Percentiles rank a stretch among this genome's conserved stretches.
phyloP scores from a whole-genome alignment of 2,888 invertebrate genomes.

The Hypena proboscidalis region DNA sequence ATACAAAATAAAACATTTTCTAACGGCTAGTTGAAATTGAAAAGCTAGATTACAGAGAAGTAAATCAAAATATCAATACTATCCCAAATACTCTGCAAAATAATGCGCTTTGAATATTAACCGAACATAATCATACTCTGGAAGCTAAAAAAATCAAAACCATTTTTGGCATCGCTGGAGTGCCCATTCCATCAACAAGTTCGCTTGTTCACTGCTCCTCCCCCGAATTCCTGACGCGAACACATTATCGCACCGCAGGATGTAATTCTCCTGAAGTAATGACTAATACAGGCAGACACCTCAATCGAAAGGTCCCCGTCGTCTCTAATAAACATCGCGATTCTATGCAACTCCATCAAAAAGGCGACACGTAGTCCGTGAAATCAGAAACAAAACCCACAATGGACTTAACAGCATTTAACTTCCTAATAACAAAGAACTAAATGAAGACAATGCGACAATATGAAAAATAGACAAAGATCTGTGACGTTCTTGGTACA shows the following conservation, averaged over 20 bases:
- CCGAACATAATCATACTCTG: background rate
- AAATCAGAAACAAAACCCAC: constrained; percentile 71
- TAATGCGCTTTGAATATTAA: background rate
- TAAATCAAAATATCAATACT: too few species aligned
- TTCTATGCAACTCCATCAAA: constrained; percentile 68
- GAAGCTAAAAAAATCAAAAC: background rate
- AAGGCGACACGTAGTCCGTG: constrained; percentile 65
- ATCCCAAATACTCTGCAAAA: too few species aligned
- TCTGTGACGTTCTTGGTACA: constrained; percentile 66
- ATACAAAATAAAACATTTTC: too few species aligned
- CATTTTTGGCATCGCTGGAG: background rate
- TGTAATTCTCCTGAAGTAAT: constrained; percentile 47
- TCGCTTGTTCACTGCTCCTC: background rate
- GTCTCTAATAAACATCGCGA: constrained; percentile 76
- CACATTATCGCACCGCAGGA: constrained; percentile 43
- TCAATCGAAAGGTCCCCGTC: constrained; percentile 76
- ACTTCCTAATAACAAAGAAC: constrained; percentile 82
- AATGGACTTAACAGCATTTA: constrained; percentile 80
- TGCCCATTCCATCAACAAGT: constrained; percentile 9
- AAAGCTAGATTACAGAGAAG: too few species aligned
- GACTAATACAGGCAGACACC: constrained; percentile 69
- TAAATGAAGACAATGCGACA: constrained; percentile 74
- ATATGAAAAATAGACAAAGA: constrained; percentile 53
- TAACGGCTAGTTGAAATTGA: too few species aligned
- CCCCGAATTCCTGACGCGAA: constrained; percentile 14